These are phyloP conservation scores for human (Homo sapiens) DNA, from an alignment of 2,113 vertebrate genomes.

Conservation along the genomic window DNA sequence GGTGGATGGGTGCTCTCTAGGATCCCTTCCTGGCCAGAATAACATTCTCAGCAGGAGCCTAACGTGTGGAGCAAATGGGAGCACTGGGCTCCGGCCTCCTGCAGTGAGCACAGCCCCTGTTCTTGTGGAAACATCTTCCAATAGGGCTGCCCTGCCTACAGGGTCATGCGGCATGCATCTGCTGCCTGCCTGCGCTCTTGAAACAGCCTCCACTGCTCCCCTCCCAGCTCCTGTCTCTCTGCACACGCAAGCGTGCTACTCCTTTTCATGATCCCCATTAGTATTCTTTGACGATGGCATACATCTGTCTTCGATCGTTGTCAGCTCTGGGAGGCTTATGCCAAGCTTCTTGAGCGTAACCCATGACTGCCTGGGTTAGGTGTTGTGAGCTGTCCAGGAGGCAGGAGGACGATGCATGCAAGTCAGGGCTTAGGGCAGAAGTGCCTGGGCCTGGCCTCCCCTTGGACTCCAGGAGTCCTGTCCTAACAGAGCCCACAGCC, in stretches of 20 bases:
- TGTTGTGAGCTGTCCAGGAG: rapidly evolving
- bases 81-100: rapidly evolving
- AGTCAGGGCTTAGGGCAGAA: rapidly evolving
- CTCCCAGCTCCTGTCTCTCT: background rate
- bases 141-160: background rate
- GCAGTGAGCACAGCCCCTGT: background rate
- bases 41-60: background rate
- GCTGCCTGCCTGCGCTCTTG: background rate
- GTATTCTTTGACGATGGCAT: background rate
- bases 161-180: slow-evolving; percentile 19
- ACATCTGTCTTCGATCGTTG: slow-evolving; percentile 58
- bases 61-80: background rate
- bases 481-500: background rate
- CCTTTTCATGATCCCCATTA: slow-evolving; percentile 52
- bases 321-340: slow-evolving; percentile 26
- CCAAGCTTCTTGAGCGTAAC: slow-evolving; percentile 18
- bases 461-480: background rate
- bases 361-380: background rate
- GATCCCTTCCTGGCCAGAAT: background rate
- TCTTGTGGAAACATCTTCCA: slow-evolving; percentile 45
- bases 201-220: background rate
- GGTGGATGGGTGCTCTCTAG: background rate
- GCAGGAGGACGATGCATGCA: background rate
- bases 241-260: slow-evolving; percentile 56
- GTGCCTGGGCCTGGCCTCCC: background rate